Evolutionary conservation across 2,888 invertebrate species (phyloP), one percentile per base, ranked within the genome.

Genomic region (Phortica okadai): DNA sequence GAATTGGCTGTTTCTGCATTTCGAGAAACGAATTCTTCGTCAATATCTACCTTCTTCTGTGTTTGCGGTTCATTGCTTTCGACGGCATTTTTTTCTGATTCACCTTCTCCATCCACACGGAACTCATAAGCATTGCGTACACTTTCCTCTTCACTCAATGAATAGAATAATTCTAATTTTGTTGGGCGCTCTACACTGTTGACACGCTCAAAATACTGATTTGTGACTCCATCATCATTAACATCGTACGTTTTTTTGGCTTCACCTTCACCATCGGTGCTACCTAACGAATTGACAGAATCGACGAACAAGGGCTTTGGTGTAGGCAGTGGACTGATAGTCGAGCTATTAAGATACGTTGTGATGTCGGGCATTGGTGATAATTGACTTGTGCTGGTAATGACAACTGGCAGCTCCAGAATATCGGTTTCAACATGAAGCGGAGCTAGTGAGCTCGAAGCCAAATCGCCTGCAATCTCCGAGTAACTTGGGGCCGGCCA

Each of bases 161-260:
- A 91, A 75, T 90, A 91, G 8, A 88, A 81, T 0, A 91, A 81
- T 21, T 91, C 90, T 25, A 91, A 79, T 16, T 88, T 86, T 2
- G 82, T 90, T n/a, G 91, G 91, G 0, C 91, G 84, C 50, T 91
- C 91, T 3, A 90, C 90, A 41, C 89, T 87, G 70, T 91, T 92
- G 2, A 92, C 87, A 2, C 91, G 84, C 78, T 92, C 92, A 79
- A 92, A 92, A 79, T 91, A 91, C 78, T 91, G 87, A 82, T 92
- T 92, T 2, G 90, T 92, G 0, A 92, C 92, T 4, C 92, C 92
- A 76, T 89, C 88, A 14, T 91, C 90, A 77, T 83, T 90, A 0
- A 91, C 89, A 77, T 89, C 88, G 74, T 84, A 91, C 0, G 78
- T 81, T n/a, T 77, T 82, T n/a, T 25, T 69, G 2, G 42, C 70